Percentiles rank a stretch among this genome's conserved stretches.
Evolutionary conservation across 2,888 invertebrate genomes (phyloP).

Genomic region (Digitonthophagus gazella): DNA sequence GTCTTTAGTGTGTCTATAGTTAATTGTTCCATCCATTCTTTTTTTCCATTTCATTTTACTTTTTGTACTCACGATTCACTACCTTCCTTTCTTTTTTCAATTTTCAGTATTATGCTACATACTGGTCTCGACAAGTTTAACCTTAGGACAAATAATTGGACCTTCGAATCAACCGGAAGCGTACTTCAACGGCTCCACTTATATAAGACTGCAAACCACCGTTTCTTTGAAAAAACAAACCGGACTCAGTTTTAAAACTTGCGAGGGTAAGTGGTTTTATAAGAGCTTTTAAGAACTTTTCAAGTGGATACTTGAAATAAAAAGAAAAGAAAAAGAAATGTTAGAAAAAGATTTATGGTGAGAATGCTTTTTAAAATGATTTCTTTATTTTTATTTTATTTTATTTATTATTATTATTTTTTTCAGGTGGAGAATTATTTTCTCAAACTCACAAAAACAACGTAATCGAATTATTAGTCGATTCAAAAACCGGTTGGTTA

Average conservation of each 20-base stretch:
- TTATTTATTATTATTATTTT: slow-evolving; percentile 18
- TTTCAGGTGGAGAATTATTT: slow-evolving; percentile 67
- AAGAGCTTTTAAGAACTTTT: neutral
- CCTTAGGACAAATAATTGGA: slow-evolving; percentile 41
- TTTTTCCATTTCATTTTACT: too few species aligned
- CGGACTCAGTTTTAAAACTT: slow-evolving; percentile 79
- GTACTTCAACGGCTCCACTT: slow-evolving; percentile 80
- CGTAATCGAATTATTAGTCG: slow-evolving; percentile 45
- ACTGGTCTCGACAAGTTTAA: slow-evolving; percentile 12
- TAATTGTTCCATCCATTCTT: too few species aligned
- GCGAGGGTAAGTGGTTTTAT: slow-evolving; percentile 59
- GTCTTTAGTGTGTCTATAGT: too few species aligned
- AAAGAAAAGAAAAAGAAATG: neutral
- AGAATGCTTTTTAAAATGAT: neutral
- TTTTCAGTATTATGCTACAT: slow-evolving; percentile 23
- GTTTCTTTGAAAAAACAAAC: slow-evolving; percentile 77
- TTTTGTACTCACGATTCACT: neutral
- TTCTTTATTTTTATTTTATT: neutral
- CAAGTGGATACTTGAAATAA: neutral
- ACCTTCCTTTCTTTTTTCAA: neutral
- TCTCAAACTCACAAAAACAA: slow-evolving; percentile 64
- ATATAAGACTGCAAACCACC: slow-evolving; percentile 68
- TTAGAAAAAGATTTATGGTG: neutral
- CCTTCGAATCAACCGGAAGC: slow-evolving; percentile 71
- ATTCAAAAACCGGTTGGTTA: slow-evolving; percentile 49